phyloP scores from a whole-genome alignment of 2,113 vertebrate genomes.

The Carassius gibelio region DNA sequence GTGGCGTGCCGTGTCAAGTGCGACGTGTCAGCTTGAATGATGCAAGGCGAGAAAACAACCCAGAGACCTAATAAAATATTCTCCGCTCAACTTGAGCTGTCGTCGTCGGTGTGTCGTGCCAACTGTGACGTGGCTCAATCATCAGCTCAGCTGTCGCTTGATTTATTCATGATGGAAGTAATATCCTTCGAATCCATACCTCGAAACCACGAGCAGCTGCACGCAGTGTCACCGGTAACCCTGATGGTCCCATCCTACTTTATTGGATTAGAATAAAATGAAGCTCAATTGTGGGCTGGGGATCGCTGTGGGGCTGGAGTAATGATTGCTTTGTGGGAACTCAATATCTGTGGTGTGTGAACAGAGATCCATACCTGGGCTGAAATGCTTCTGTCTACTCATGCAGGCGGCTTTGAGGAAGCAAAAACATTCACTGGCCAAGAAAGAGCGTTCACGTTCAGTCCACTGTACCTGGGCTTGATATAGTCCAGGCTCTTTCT shows the following conservation, averaged over 20 bases:
- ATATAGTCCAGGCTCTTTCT: not conserved
- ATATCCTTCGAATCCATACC: slow-evolving; percentile 23
- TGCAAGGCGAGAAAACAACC: slow-evolving; percentile 49
- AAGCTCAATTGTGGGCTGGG: slow-evolving; percentile 46
- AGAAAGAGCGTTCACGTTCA: not conserved
- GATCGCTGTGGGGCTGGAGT: slow-evolving; percentile 36
- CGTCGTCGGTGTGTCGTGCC: not conserved
- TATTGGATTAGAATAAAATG: slow-evolving; percentile 49
- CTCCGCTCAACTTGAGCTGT: slow-evolving; percentile 29
- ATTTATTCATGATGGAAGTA: slow-evolving; percentile 52
- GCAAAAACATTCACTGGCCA: not conserved
- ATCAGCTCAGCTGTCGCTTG: slow-evolving; percentile 34
- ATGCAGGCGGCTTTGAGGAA: not conserved
- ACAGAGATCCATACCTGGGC: not conserved
- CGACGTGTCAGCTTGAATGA: slow-evolving; percentile 50
- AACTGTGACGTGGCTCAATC: slow-evolving; percentile 23
- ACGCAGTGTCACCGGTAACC: not conserved
- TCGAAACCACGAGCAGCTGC: slow-evolving; percentile 6
- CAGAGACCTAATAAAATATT: slow-evolving; percentile 44
- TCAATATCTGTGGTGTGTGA: slow-evolving; percentile 36
- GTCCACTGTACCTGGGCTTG: not conserved
- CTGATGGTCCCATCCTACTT: slow-evolving; percentile 24
- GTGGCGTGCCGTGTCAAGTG: slow-evolving; percentile 41
- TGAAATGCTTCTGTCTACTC: not conserved
- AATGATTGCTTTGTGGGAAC: slow-evolving; percentile 39